phyloP scores from a whole-genome alignment of 2,113 vertebrate species.

The Brachypodius melanocephalos region DNA sequence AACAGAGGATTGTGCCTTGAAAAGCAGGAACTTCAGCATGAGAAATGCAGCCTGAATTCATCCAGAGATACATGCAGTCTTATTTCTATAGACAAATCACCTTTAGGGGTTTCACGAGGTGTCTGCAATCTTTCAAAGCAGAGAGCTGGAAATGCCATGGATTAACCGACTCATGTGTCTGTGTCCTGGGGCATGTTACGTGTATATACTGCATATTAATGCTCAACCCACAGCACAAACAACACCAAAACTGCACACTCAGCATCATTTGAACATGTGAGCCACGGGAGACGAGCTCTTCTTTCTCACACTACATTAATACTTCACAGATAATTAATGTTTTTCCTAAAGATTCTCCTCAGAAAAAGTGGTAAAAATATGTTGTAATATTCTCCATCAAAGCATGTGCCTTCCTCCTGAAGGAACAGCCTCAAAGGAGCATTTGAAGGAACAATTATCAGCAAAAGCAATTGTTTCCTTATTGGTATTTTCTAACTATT shows the following conservation, averaged over 20 bases:
- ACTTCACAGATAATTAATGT: background rate
- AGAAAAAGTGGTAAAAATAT: slow-evolving; percentile 44
- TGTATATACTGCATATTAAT: background rate
- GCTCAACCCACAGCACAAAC: slow-evolving; percentile 1
- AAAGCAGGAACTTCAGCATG: background rate
- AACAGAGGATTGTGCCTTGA: background rate
- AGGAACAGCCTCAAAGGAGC: slow-evolving; percentile 48
- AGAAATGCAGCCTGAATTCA: background rate
- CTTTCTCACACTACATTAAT: background rate
- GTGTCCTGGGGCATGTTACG: background rate
- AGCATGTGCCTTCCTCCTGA: slow-evolving; percentile 41
- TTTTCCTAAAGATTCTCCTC: slow-evolving; percentile 34
- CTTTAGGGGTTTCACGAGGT: background rate
- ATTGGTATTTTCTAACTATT: slow-evolving; percentile 17
- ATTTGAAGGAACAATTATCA: slow-evolving; percentile 53
- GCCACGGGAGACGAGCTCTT: background rate
- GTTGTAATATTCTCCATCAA: slow-evolving; percentile 23
- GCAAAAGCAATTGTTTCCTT: slow-evolving; percentile 56
- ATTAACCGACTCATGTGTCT: background rate
- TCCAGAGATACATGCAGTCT: background rate
- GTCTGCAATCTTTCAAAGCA: background rate
- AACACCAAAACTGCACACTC: background rate
- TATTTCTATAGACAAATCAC: background rate
- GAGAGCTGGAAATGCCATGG: background rate
- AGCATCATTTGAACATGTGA: background rate